A percentile compares a stretch with the other conserved stretches of the same genome.
Evolutionary conservation across 2,888 invertebrate genomes (phyloP).

Genomic region (Anodontia alba): DNA sequence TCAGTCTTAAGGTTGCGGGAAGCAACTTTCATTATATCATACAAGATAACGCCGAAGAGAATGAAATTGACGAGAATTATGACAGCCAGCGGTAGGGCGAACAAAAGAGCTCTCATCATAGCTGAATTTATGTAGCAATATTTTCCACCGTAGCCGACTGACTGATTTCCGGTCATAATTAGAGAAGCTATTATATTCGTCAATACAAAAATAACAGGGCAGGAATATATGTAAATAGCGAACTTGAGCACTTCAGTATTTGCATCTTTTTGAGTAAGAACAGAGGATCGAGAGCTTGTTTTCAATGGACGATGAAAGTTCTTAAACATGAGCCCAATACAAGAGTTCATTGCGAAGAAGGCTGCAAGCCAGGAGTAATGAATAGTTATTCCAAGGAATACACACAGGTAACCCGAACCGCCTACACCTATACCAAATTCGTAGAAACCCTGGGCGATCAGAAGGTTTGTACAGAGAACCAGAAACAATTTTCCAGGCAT

Average conservation of each 20-base stretch:
- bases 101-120: slow-evolving; percentile 29
- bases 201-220: slow-evolving; percentile 20
- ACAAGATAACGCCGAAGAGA: slow-evolving; percentile 30
- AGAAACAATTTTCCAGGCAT: slow-evolving; percentile 46
- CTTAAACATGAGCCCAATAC: slow-evolving; percentile 22
- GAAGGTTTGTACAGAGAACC: slow-evolving; percentile 34
- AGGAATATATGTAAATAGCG: slow-evolving; percentile 20
- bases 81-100: slow-evolving; percentile 30
- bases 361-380: slow-evolving; percentile 46
- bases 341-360: slow-evolving; percentile 40
- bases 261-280: slow-evolving; percentile 16
- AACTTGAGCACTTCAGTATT: slow-evolving; percentile 20
- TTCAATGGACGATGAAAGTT: not conserved
- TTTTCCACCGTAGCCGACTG: slow-evolving; percentile 39
- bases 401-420: slow-evolving; percentile 18
- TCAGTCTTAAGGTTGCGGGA: not conserved
- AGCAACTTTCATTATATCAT: slow-evolving; percentile 7
- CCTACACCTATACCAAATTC: slow-evolving; percentile 24
- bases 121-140: slow-evolving; percentile 36
- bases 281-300: not conserved
- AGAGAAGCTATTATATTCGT: slow-evolving; percentile 19
- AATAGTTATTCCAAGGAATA: slow-evolving; percentile 33
- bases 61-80: slow-evolving; percentile 35
- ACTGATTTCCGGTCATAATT: not conserved
- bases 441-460: slow-evolving; percentile 39